These are phyloP conservation scores for Aethina tumida DNA, from an alignment of 1,140 invertebrate species.

Conservation along the genomic window DNA sequence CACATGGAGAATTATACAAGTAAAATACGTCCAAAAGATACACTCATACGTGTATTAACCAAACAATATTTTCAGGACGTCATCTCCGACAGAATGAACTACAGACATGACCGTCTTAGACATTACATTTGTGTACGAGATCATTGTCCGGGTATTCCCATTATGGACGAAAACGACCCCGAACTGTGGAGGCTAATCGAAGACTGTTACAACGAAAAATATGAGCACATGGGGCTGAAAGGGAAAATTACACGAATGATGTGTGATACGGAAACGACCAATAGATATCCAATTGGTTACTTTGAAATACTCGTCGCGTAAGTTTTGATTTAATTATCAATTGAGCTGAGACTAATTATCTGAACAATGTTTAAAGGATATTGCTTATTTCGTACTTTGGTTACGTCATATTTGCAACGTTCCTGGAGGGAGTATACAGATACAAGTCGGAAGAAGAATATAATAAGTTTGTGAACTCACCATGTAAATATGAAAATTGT, in stretches of 20 bases:
- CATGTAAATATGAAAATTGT: constrained; percentile 5
- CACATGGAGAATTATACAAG: constrained; percentile 19
- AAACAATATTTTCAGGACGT: constrained; percentile 8
- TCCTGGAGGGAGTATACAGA: constrained; percentile 9
- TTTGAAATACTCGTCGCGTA: constrained; percentile 11
- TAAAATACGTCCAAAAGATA: constrained; percentile 4
- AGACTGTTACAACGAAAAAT: constrained; percentile 13
- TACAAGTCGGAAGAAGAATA: constrained; percentile 9
- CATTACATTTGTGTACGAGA: constrained; percentile 19
- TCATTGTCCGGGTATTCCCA: constrained; percentile 13
- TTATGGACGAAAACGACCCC: constrained; percentile 1
- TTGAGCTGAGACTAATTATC: not conserved
- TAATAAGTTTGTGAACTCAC: not conserved
- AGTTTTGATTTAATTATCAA: constrained; percentile 1
- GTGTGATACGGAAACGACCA: constrained; percentile 9
- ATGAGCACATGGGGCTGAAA: constrained; percentile 5
- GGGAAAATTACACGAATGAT: constrained; percentile 8
- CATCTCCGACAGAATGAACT: constrained; percentile 8
- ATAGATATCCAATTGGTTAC: constrained; percentile 12
- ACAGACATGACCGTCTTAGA: constrained; percentile 15
- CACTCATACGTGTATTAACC: not conserved
- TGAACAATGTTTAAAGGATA: constrained; percentile 10
- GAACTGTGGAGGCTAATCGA: constrained; percentile 3
- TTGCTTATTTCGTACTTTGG: constrained; percentile 13
- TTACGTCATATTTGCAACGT: constrained; percentile 9